A percentile compares a stretch with the other conserved stretches of the same genome.
These are phyloP conservation scores for Autographa pulchrina DNA, from an alignment of 2,888 invertebrate species.

Conservation along the genomic window DNA sequence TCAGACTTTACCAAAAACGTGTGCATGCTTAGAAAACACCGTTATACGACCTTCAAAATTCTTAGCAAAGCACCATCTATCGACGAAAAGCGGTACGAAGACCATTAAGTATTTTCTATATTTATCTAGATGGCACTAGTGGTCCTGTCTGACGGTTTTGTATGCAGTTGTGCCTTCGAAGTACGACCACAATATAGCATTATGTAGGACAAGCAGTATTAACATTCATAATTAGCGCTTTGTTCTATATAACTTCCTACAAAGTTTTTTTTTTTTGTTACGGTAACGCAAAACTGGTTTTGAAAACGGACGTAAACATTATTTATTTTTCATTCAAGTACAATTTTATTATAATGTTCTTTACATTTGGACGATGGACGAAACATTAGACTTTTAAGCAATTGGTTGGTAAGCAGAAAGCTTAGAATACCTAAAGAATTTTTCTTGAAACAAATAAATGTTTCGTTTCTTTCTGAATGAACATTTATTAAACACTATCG, in stretches of 20 bases:
- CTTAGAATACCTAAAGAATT: too few relatives aligned
- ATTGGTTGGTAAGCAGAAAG: too few relatives aligned
- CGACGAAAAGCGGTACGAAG: background rate
- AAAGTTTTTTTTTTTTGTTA: background rate
- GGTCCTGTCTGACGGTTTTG: background rate
- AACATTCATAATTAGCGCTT: constrained; percentile 19
- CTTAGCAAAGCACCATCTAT: background rate
- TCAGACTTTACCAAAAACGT: too few relatives aligned
- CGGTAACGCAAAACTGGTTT: background rate
- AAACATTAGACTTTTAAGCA: too few relatives aligned
- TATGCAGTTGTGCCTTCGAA: background rate
- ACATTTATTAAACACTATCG: too few relatives aligned
- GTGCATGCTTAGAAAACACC: too few relatives aligned
- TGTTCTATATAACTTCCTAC: background rate
- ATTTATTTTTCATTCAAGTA: background rate
- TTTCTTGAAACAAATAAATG: too few relatives aligned
- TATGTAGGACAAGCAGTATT: constrained; percentile 13
- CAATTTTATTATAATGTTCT: background rate
- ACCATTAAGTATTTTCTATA: background rate
- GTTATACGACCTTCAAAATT: background rate
- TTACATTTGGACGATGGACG: too few relatives aligned
- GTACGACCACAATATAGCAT: constrained; percentile 5
- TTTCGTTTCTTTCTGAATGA: too few relatives aligned
- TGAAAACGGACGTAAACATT: background rate
- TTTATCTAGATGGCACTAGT: background rate